Base-by-base conservation (phyloP, 2,113 vertebrate species). In the Pollachius pollachius region DNA sequence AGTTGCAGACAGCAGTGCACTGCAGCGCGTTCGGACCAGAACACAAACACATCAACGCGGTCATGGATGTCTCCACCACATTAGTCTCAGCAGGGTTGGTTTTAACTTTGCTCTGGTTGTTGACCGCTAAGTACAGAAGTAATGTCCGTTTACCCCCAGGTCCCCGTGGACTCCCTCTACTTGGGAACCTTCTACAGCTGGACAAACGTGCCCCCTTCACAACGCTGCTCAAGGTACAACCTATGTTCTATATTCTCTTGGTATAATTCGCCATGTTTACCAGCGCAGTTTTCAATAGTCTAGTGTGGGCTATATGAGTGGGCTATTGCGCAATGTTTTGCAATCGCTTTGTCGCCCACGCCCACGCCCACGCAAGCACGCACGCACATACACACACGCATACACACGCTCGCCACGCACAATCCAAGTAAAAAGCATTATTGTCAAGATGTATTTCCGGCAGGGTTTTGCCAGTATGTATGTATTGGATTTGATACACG, bases 101-200 rank as follows among this genome's bases (percentile, higher is more conserved):
- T 21, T 17, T 80, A 9, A 68, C 52, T 70, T 75, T 91, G 59
- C 63, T 91, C 15, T 74, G 83, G 76, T 2, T 85, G 7, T 15
- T 87, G 4, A 73, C 1, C 3, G 52, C 66, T 23, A 87, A 65
- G 69, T 70, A 57, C 60, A 72, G 25, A 0, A 25, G 9, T 2
- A 71, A 60, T 3, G 25, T 68, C 41, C 7, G 0, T 0, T 54
- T 90, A 21, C 90, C 91, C 12, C 92, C 92, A 1, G 91, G 91
- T 52, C 92, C 91, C 4, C 0, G 15, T 5, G 72, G 78, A 0
- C 74, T 92, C 5, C 90, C 90, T 59, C 62, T 92, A 0, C 30
- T 90, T 1, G 91, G 91, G 64, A 92, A 92, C 59, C 62, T 92
- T 59, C 73, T 54, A 5, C 80, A 82, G 15, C 17, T 90, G 34